These are phyloP conservation scores for Amphipoea oculea DNA, from an alignment of 2,888 invertebrate species.

Conservation along the genomic window DNA sequence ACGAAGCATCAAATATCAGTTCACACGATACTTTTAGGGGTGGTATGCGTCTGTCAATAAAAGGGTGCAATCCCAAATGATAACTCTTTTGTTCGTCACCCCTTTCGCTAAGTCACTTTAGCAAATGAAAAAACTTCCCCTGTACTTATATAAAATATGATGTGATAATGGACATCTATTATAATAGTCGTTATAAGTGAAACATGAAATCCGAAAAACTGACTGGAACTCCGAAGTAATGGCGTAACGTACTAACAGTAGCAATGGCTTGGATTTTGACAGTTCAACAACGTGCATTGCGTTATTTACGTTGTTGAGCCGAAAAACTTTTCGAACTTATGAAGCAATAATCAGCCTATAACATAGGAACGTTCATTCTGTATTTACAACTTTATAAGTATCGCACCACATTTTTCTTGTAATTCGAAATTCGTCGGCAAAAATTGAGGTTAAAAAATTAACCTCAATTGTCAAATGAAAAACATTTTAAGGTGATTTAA, in stretches of 20 bases:
- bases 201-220: not conserved
- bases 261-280: too few species aligned
- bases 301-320: too few species aligned
- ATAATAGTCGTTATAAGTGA: not conserved
- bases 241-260: too few species aligned
- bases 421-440: not conserved
- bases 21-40: constrained; percentile 68
- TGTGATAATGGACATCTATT: constrained; percentile 1
- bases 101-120: constrained; percentile 74
- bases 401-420: not conserved
- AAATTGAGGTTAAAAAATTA: not conserved
- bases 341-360: too few species aligned
- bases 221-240: not conserved
- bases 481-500: not conserved
- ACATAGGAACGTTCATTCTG: not conserved
- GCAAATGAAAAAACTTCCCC: constrained; percentile 69
- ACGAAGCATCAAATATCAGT: constrained; percentile 34
- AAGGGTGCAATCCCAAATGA: constrained; percentile 71
- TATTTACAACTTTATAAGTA: not conserved
- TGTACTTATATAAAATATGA: constrained; percentile 34
- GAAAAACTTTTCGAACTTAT: too few species aligned
- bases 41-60: constrained; percentile 62
- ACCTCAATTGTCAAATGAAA: not conserved
- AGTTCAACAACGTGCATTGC: too few species aligned
- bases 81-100: constrained; percentile 73